Evolutionary conservation across 2,888 invertebrate species (phyloP), one percentile per base, ranked within the genome.

Genomic region (Portevinia maculata): DNA sequence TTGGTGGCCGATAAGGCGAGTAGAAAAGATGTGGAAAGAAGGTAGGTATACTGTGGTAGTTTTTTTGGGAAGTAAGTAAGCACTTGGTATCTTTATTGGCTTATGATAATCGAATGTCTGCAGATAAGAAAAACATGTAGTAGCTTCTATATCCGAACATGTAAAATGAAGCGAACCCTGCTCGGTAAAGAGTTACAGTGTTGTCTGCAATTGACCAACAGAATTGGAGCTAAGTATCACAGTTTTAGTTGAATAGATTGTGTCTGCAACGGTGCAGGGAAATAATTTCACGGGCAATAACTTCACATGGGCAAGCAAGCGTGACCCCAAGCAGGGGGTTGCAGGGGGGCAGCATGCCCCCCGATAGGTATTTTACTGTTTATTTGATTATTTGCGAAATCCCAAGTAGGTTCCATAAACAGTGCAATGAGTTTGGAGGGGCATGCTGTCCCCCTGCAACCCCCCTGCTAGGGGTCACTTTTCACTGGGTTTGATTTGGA

Each of bases 91-190:
- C 83, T 83, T 83, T 83, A 83, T 83, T 71, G 83, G 55, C 60
- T 71, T 83, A 78, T 83, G 76, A 83, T 71, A 83, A 83, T 83
- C 78, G 83, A 83, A 83, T 78, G 64, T 32, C 24, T 19, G 24
- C 13, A 76, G 83, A 83, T 78, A 78, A 78, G 78, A 28, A 37
- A 21, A 65, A 83, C 71, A 83, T 60, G 69, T 48, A 75, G 75
- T 67, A 71, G 83, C 83, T 83, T 78, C 83, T 78, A 78, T 83
- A 69, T 83, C 71, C 78, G 73, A 83, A 83, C 67, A 83, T 78
- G 67, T 62, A 32, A 50, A 57, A 71, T 34, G 44, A 50, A 52
- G 60, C 34, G 59, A 83, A 64, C 46, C 70, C 60, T 60, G 52
- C 65, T 48, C n/a, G 60, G 65, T 17, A 53, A 60, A 67, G 15